These are phyloP conservation scores for Chelon auratus DNA, from an alignment of 2,797 vertebrate genomes.

Conservation along the genomic window DNA sequence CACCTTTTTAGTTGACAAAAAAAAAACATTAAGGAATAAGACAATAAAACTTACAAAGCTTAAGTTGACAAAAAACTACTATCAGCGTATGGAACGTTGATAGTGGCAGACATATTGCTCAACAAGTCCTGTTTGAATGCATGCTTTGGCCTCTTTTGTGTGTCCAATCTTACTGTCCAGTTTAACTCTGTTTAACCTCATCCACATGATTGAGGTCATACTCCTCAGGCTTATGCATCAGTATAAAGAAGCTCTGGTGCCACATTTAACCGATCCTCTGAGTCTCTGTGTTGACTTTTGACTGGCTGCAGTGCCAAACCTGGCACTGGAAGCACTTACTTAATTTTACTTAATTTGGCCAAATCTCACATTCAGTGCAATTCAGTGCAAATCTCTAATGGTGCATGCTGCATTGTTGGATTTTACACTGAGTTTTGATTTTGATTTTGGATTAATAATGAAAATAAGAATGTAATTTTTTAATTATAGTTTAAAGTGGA, in stretches of 20 bases:
- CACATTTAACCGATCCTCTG: slow-evolving; percentile 11
- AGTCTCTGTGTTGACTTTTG: slow-evolving; percentile 24
- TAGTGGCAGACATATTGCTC: no score
- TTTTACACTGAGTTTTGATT: not conserved
- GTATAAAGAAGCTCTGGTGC: slow-evolving; percentile 25
- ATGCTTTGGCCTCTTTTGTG: not conserved
- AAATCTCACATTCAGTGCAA: no score
- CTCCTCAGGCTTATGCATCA: slow-evolving; percentile 18
- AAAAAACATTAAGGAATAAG: no score
- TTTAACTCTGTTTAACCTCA: slow-evolving; percentile 24
- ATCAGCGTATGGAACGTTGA: no score
- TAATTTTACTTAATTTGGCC: not conserved
- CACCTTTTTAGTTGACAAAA: not conserved
- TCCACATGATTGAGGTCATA: slow-evolving; percentile 40
- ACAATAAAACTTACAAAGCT: no score
- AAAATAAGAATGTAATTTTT: no score
- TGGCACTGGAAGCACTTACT: not conserved
- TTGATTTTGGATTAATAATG: not conserved
- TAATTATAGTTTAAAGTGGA: not conserved
- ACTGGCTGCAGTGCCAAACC: not conserved
- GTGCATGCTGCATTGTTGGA: not conserved
- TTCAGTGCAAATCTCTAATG: no score
- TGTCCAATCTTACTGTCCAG: slow-evolving; percentile 12
- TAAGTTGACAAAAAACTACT: no score
- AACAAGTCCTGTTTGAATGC: no score